phyloP scores from a whole-genome alignment of 2,113 vertebrate species.

The Protobothrops mucrosquamatus region DNA sequence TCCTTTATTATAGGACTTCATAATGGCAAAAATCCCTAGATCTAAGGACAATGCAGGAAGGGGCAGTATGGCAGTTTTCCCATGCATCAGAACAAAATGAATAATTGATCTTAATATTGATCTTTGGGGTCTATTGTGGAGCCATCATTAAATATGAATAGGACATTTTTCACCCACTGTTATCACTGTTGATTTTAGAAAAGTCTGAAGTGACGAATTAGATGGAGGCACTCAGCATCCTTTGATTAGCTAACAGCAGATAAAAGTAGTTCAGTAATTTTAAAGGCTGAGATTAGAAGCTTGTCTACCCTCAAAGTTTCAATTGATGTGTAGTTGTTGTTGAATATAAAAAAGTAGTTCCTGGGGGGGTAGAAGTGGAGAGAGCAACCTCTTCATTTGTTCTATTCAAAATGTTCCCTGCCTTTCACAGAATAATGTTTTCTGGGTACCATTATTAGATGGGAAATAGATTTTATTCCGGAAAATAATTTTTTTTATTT shows the following conservation, averaged over 20 bases:
- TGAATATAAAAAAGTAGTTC: conserved; percentile 35
- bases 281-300: conserved; percentile 24
- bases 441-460: conserved; percentile 59
- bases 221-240: background rate
- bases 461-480: conserved; percentile 64
- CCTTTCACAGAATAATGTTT: conserved; percentile 60
- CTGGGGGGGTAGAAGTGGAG: conserved; percentile 43
- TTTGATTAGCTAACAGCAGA: background rate
- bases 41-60: background rate
- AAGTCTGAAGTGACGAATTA: conserved; percentile 20
- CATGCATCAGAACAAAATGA: background rate
- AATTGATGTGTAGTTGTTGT: conserved; percentile 56
- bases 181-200: background rate
- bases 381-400: conserved; percentile 32
- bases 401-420: conserved; percentile 29
- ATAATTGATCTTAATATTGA: background rate
- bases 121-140: background rate
- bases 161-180: background rate
- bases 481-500: conserved; percentile 39
- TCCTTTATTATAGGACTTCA: background rate
- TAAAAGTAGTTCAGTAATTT: conserved; percentile 19
- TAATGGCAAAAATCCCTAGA: background rate
- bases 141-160: background rate
- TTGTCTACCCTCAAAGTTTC: conserved; percentile 56
- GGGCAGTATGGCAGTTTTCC: too few species aligned